Evolutionary conservation across 1,140 invertebrate species (phyloP), one percentile per base, ranked within the genome.

Genomic region (Zophobas morio): DNA sequence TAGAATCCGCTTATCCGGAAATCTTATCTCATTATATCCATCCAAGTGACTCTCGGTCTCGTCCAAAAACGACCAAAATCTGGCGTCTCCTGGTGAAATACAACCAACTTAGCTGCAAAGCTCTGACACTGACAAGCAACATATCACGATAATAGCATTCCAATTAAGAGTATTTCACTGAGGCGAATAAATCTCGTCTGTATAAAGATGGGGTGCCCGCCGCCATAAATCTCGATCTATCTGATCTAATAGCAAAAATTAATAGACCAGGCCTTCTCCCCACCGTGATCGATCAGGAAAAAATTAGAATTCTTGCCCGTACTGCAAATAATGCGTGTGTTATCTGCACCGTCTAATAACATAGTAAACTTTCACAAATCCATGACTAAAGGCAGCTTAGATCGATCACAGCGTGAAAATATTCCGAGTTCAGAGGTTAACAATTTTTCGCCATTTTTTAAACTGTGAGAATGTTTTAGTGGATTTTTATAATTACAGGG

Each of bases 221-320:
- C 6, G 53, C 6, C 33, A 54, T 54, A 54, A 54, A 54, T 54
- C 53, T 54, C 53, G 20, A 54, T 54, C 53, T 54, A 54, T 54
- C 53, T 34, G 53, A 54, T 54, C 32, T 54, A 54, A 54, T 54
- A 54, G 53, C 53, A 54, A 54, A 54, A 54, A 54, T 54, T 54
- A 54, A 54, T 54, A 54, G 53, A 54, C 53, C 53, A 20, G 53
- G 53, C 53, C 53, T 54, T 54, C 35, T 34, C 35, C 53, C 32
- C 53, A 54, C 53, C 32, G 53, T n/a, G 53, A 54, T 54, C 53
- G 20, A 66, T 66, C 60, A 20, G 39, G 20, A 0, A 66, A 66
- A 66, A 66, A 66, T 66, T 42, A 40, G 60, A 42, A 66, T 66
- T 66, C 60, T 66, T 66, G 60, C n/a, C 39, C 60, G 60, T 66